phyloP scores from a whole-genome alignment of 2,797 vertebrate species.

The Semaprochilodus insignis region DNA sequence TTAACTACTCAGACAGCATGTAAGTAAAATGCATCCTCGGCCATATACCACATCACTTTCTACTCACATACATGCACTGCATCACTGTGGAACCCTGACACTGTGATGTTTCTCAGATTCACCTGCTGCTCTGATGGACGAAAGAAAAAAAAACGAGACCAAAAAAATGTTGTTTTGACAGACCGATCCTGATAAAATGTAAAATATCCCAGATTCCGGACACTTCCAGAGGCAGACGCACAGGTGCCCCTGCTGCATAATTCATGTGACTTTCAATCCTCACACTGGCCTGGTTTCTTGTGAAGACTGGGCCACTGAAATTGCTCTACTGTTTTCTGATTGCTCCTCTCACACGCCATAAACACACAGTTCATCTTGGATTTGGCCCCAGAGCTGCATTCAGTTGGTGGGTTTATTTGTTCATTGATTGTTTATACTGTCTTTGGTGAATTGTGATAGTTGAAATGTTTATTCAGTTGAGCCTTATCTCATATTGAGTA shows the following conservation, averaged over 20 bases:
- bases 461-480: conserved; percentile 16
- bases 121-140: conserved; percentile 12
- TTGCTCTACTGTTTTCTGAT: conserved; percentile 53
- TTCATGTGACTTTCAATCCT: conserved; percentile 71
- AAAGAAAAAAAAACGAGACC: conserved; percentile 22
- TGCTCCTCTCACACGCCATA: conserved; percentile 26
- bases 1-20: neutral
- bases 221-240: conserved; percentile 68
- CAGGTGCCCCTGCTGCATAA: conserved; percentile 74
- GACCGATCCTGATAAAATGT: conserved; percentile 72
- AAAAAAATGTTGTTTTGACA: conserved; percentile 60
- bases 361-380: conserved; percentile 21
- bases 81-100: conserved; percentile 11
- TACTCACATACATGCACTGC: neutral
- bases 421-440: conserved; percentile 4
- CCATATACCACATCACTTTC: conserved; percentile 10
- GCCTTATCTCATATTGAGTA: conserved; percentile 4
- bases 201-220: conserved; percentile 75
- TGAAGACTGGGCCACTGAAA: conserved; percentile 40
- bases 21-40: neutral
- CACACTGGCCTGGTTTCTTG: conserved; percentile 66
- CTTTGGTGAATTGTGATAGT: conserved; percentile 17
- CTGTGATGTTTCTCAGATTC: conserved; percentile 35
- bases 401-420: conserved; percentile 7
- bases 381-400: conserved; percentile 13